phyloP scores from a whole-genome alignment of 1,140 invertebrate species.

The Anastatus disparis region DNA sequence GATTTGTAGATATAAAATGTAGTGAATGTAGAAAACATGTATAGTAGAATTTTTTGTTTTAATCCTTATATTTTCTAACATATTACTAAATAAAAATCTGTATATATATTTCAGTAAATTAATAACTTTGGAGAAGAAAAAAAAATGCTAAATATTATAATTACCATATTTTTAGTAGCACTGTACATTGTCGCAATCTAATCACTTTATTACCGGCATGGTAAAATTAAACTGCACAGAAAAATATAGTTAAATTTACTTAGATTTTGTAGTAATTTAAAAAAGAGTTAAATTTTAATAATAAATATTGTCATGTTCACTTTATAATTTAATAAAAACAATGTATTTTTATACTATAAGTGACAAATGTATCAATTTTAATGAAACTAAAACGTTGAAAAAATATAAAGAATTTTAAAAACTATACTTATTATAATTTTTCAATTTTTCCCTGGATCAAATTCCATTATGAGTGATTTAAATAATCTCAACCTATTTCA shows the following conservation, averaged over 20 bases:
- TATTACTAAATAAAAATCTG: not conserved
- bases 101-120: conserved; percentile 13
- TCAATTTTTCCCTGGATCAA: too few relatives aligned
- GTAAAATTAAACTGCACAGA: conserved; percentile 37
- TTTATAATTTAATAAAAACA: not conserved
- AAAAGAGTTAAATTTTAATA: not conserved
- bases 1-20: not conserved
- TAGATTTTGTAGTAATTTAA: conserved; percentile 10
- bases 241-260: conserved; percentile 22
- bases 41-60: too few relatives aligned
- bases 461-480: too few relatives aligned
- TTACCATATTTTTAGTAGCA: conserved; percentile 41
- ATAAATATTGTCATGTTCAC: not conserved
- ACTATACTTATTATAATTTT: too few relatives aligned
- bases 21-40: not conserved
- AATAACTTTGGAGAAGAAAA: not conserved
- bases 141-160: conserved; percentile 25
- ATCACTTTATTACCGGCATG: conserved; percentile 36
- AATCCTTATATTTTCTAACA: not conserved
- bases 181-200: conserved; percentile 38
- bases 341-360: not conserved
- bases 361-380: conserved; percentile 3
- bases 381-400: too few relatives aligned
- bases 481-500: too few relatives aligned
- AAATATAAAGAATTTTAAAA: too few relatives aligned